Evolutionary conservation across 2,888 invertebrate species (phyloP), one percentile per base, ranked within the genome.

Genomic region (Griposia aprilina): DNA sequence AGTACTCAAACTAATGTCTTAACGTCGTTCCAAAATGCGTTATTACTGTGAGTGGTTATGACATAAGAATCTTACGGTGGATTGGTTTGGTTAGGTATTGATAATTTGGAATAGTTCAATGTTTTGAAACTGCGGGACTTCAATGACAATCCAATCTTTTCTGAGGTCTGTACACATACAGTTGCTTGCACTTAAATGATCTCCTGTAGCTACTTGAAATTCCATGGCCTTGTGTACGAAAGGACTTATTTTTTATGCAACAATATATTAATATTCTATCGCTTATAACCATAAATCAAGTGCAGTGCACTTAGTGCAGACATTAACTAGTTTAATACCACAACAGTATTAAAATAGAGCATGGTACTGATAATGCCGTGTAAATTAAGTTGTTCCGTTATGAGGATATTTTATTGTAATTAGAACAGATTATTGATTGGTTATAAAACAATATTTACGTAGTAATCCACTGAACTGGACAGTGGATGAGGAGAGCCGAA

Each of bases 371-470:
- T 36, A 60, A n/a, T 20, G 36, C 26, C 11, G 23, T 6, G 10
- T 50, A 23, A 57, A 78, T 78, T 20, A 41, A 59, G 17, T 76
- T 59, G 65, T 76, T 26, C 15, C 15, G 3, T 17, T 77, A 48
- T 7, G 15, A 45, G 23, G 1, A 15, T 4, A 41, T 77, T 78
- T 78, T 50, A 76, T 76, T 66, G 26, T 41, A 50, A 41, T 2
- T 41, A 4, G 11, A 57, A 65, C 36, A 48, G 11, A 36, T 26
- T 57, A 48, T 26, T 23, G 48, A 63, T 76, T 48, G 36, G 20
- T 26, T 55, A 36, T 76, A 63, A 48, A 74, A 48, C 13, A 20
- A 30, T 26, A 55, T 10, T 1, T 26, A 30, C 6, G 1, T 3
- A 15, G 23, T 26, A 41, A 62, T 41, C 8, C 17, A 74, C 50